Evolutionary conservation across 2,113 vertebrate genomes (phyloP).

Genomic region (Xenotilapia flavipinnis): DNA sequence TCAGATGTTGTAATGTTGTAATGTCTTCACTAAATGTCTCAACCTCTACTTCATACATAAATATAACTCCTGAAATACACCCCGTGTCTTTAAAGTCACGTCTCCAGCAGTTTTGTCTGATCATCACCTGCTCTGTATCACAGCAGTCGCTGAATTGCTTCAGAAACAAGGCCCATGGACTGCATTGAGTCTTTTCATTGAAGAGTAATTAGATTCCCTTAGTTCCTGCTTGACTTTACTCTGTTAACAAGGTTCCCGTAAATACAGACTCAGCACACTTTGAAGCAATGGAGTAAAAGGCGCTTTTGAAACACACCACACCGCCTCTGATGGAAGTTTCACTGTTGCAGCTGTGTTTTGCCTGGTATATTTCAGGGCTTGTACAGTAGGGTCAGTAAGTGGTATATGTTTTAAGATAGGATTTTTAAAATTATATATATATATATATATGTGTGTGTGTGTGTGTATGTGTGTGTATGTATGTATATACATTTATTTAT

Average conservation of each 20-base stretch:
- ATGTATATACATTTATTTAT: neutral
- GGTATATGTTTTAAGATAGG: neutral
- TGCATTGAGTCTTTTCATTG: neutral
- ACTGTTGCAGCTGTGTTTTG: neutral
- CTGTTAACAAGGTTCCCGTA: neutral
- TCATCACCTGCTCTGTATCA: neutral
- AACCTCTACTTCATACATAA: neutral
- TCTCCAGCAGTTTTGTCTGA: neutral
- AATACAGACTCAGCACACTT: neutral
- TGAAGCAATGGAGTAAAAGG: neutral
- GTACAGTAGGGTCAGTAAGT: neutral
- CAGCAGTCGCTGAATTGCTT: neutral
- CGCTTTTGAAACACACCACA: neutral
- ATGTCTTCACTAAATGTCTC: neutral
- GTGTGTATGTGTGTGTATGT: fast-evolving
- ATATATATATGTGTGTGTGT: neutral
- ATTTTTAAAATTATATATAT: neutral
- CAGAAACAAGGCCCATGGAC: neutral
- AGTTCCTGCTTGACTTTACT: neutral
- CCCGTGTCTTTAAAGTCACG: neutral
- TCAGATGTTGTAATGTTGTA: neutral
- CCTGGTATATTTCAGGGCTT: neutral
- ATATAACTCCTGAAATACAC: neutral
- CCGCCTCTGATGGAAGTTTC: neutral
- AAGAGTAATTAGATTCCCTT: neutral